Evolutionary conservation across 2,888 invertebrate species (phyloP).

Genomic region (Chrysotoxum bicinctum): DNA sequence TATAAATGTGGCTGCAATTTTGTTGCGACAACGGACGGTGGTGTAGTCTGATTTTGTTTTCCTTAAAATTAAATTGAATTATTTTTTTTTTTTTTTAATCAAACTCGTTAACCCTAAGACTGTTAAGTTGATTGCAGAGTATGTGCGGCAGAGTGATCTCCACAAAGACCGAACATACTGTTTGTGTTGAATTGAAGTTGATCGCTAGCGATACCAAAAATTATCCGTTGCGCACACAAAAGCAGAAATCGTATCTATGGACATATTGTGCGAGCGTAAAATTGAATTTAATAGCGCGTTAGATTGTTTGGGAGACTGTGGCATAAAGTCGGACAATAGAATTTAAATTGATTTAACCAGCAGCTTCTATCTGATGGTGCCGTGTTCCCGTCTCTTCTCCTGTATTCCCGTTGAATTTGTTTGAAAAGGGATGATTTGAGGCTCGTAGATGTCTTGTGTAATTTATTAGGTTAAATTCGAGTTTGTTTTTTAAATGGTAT

Average conservation of each 20-base stretch:
- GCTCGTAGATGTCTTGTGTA: conserved; percentile 6
- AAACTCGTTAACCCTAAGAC: conserved; percentile 69
- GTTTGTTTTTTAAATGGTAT: background rate
- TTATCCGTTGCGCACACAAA: background rate
- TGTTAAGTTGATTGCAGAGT: conserved; percentile 58
- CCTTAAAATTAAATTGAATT: conserved; percentile 59
- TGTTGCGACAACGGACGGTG: conserved; percentile 3
- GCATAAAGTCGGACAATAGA: conserved; percentile 52
- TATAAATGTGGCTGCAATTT: conserved; percentile 36
- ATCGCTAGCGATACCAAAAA: conserved; percentile 5
- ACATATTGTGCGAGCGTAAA: conserved; percentile 21
- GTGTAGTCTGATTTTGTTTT: background rate
- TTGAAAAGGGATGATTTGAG: conserved; percentile 41
- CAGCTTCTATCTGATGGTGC: conserved; percentile 15
- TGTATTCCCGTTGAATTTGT: background rate
- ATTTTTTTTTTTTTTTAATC: conserved; percentile 44
- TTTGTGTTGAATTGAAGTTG: conserved; percentile 23
- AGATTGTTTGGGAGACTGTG: conserved; percentile 49
- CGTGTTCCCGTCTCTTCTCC: background rate
- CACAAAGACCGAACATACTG: background rate
- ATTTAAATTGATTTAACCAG: conserved; percentile 66
- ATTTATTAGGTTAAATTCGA: background rate
- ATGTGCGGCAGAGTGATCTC: conserved; percentile 16
- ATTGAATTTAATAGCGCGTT: conserved; percentile 68
- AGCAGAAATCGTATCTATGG: background rate